Conservation (phyloP, 2,113 vertebrate genomes). For the Gallinago undulata region DNA sequence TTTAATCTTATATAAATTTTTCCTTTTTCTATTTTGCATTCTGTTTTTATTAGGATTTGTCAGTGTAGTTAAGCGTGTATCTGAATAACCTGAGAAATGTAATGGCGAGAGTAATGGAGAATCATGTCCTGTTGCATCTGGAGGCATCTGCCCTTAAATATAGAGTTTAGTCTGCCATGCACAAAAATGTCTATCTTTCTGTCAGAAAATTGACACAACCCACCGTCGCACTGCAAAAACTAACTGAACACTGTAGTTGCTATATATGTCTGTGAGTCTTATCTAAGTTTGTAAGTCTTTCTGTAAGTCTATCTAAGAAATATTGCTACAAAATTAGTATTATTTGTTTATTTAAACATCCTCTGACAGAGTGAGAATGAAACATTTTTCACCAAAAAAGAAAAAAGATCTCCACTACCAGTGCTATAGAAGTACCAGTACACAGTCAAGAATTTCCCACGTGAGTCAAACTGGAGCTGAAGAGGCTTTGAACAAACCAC, state of each 20-base stretch:
- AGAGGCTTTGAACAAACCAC: constrained; percentile 26
- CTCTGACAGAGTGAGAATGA: not conserved
- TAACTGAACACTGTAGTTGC: not conserved
- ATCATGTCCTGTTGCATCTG: not conserved
- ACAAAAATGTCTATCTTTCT: not conserved
- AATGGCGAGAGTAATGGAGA: not conserved
- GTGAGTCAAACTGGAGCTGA: not conserved
- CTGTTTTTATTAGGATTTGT: not conserved
- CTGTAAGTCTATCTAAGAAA: not conserved
- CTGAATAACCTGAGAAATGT: not conserved
- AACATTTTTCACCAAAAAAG: not conserved
- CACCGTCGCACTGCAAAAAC: not conserved
- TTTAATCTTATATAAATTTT: not conserved
- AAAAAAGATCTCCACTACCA: not conserved
- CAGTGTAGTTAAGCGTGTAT: not conserved
- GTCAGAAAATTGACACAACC: not conserved
- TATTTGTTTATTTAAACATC: not conserved
- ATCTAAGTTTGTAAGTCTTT: no score
- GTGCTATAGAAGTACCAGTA: not conserved
- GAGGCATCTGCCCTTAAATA: not conserved
- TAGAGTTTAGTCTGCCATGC: accelerated
- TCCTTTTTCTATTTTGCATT: not conserved
- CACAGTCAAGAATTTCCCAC: not conserved
- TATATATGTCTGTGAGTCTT: not conserved
- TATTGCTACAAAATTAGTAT: not conserved